phyloP scores from a whole-genome alignment of 2,888 invertebrate genomes.

The Philopedon plagiatum region DNA sequence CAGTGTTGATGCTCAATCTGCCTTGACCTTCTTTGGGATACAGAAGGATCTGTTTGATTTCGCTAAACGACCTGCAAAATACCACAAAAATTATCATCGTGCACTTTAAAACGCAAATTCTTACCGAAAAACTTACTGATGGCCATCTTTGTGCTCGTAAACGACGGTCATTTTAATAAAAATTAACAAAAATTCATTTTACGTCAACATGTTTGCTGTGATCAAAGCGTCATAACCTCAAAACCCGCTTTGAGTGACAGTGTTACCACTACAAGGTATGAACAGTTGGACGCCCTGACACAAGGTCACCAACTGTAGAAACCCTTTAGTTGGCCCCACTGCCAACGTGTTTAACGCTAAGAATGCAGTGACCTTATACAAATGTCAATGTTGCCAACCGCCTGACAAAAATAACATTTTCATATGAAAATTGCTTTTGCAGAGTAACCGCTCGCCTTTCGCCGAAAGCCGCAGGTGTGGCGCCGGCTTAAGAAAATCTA shows the following conservation, averaged over 20 bases:
- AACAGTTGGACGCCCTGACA: background rate
- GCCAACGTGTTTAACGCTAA: too few relatives aligned
- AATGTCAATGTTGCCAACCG: too few relatives aligned
- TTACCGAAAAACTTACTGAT: slow-evolving; percentile 34
- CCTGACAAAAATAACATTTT: too few relatives aligned
- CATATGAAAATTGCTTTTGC: too few relatives aligned
- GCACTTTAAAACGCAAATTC: slow-evolving; percentile 6
- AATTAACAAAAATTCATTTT: background rate
- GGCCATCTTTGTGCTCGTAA: slow-evolving; percentile 31
- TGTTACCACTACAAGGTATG: background rate
- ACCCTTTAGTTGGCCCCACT: too few relatives aligned
- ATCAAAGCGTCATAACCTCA: slow-evolving; percentile 11
- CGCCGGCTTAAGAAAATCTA: too few relatives aligned
- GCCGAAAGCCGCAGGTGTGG: too few relatives aligned
- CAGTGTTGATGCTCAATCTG: slow-evolving; percentile 92
- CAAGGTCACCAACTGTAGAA: background rate
- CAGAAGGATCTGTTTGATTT: slow-evolving; percentile 77
- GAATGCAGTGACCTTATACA: too few relatives aligned
- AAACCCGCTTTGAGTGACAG: background rate
- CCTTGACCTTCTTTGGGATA: slow-evolving; percentile 91
- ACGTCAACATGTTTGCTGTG: slow-evolving; percentile 21
- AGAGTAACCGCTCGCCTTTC: too few relatives aligned
- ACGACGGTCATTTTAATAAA: slow-evolving; percentile 41
- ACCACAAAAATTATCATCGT: background rate
- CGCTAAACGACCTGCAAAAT: slow-evolving; percentile 57